These are phyloP conservation scores for Rhabditoides inermis DNA, from an alignment of 2,888 invertebrate species.

Conservation along the genomic window DNA sequence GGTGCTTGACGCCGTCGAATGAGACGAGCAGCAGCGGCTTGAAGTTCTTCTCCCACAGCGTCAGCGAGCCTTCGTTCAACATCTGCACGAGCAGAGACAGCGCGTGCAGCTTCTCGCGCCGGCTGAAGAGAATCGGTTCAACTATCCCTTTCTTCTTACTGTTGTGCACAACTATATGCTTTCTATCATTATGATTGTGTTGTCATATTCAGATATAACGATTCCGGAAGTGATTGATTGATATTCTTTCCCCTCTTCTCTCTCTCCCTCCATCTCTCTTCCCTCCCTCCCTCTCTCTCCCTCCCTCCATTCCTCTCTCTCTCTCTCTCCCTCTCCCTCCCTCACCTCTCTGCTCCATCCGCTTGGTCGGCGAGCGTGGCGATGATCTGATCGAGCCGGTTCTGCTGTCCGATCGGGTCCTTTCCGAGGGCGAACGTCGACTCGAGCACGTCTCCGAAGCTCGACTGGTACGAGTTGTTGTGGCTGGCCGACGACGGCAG, in stretches of 20 bases:
- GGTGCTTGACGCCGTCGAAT: not conserved
- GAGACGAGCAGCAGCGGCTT: conserved; percentile 63
- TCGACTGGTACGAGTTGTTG: no score
- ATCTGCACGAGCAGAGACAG: conserved; percentile 55
- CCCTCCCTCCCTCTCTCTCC: not conserved
- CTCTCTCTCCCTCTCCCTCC: not conserved
- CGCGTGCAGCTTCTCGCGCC: conserved; percentile 21
- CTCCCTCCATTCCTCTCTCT: not conserved
- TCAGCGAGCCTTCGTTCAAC: conserved; percentile 55
- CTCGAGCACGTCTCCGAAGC: no score
- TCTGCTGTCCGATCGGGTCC: no score
- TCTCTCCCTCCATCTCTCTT: not conserved
- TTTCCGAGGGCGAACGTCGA: no score
- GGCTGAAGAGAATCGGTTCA: conserved; percentile 7
- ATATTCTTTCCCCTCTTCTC: no score
- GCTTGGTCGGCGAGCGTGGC: no score
- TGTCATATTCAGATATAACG: no score
- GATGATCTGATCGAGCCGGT: no score
- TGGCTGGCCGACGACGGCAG: no score
- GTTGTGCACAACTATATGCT: not conserved
- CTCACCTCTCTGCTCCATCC: not conserved
- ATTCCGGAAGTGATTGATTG: not conserved
- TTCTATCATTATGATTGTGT: no score
- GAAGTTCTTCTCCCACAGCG: conserved; percentile 60
- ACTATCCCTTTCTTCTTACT: not conserved